A percentile compares a stretch with the other conserved stretches of the same genome.
Evolutionary conservation across 2,888 invertebrate species (phyloP).

Genomic region (Abrostola tripartita): DNA sequence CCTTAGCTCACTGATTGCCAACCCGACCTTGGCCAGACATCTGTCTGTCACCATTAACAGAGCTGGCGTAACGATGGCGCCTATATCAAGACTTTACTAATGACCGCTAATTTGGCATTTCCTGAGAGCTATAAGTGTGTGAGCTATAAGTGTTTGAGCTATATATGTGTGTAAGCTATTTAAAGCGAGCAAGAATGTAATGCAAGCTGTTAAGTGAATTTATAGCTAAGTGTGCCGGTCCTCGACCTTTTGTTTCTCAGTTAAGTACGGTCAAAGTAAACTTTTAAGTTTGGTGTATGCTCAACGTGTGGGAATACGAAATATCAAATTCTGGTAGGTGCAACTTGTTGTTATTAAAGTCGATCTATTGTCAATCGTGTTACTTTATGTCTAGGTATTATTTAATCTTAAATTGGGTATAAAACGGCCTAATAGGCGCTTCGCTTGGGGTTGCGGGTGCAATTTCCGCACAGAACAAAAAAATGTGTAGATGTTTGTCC

Average conservation of each 20-base stretch:
- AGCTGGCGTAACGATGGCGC: neutral
- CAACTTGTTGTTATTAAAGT: no score
- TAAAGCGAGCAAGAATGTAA: slow-evolving; percentile 45
- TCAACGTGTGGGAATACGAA: no score
- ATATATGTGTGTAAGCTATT: slow-evolving; percentile 34
- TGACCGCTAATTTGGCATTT: slow-evolving; percentile 55
- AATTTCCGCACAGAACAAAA: no score
- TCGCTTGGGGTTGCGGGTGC: no score
- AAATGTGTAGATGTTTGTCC: no score
- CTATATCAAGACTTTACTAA: slow-evolving; percentile 36
- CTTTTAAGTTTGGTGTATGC: neutral
- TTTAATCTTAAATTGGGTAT: no score
- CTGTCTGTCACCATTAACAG: slow-evolving; percentile 41
- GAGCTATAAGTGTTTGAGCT: slow-evolving; percentile 27
- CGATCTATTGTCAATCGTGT: no score
- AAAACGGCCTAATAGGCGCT: no score
- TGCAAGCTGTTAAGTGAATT: neutral
- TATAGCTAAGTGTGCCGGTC: slow-evolving; percentile 16
- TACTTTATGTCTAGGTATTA: no score
- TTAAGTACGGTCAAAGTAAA: neutral
- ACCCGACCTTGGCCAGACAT: slow-evolving; percentile 44
- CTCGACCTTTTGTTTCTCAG: neutral
- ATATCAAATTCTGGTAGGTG: no score
- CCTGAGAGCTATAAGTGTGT: no score
- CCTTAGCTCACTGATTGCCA: slow-evolving; percentile 3